Evolutionary conservation across 2,888 invertebrate genomes (phyloP).

Genomic region (Amiota mariae): DNA sequence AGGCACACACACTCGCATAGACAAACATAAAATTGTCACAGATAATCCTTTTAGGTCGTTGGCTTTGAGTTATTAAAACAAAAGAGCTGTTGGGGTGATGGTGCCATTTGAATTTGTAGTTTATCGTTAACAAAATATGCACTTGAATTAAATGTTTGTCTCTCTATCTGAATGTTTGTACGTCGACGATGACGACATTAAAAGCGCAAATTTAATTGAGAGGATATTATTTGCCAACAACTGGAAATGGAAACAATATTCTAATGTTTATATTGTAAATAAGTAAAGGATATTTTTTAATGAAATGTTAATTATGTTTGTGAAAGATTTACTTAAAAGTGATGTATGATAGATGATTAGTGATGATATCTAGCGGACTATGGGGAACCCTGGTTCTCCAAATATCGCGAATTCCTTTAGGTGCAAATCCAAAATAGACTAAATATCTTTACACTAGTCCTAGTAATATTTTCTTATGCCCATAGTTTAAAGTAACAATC

Average conservation of each 20-base stretch:
- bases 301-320: too few relatives aligned
- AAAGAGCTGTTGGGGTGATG: conserved; percentile 1
- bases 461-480: too few relatives aligned
- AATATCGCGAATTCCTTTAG: too few relatives aligned
- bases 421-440: too few relatives aligned
- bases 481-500: too few relatives aligned
- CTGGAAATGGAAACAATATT: conserved; percentile 1
- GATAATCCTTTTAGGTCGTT: conserved; percentile 50
- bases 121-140: conserved; percentile 1
- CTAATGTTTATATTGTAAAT: background rate
- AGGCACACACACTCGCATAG: background rate
- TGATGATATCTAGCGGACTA: too few relatives aligned
- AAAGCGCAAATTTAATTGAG: conserved; percentile 14
- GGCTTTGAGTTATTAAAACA: conserved; percentile 49
- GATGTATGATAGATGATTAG: too few relatives aligned
- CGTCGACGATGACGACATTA: conserved; percentile 7
- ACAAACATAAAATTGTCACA: conserved; percentile 24
- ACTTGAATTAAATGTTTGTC: conserved; percentile 18
- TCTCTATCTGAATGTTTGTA: background rate
- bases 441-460: too few relatives aligned
- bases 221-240: conserved; percentile 17
- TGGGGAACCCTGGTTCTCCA: too few relatives aligned
- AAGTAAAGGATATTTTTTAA: background rate
- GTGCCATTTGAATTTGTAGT: too few relatives aligned
- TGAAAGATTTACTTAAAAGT: too few relatives aligned